Evolutionary conservation across 2,113 vertebrate genomes (phyloP), one percentile per base, ranked within the genome.

Genomic region (Tetraodon nigroviridis): DNA sequence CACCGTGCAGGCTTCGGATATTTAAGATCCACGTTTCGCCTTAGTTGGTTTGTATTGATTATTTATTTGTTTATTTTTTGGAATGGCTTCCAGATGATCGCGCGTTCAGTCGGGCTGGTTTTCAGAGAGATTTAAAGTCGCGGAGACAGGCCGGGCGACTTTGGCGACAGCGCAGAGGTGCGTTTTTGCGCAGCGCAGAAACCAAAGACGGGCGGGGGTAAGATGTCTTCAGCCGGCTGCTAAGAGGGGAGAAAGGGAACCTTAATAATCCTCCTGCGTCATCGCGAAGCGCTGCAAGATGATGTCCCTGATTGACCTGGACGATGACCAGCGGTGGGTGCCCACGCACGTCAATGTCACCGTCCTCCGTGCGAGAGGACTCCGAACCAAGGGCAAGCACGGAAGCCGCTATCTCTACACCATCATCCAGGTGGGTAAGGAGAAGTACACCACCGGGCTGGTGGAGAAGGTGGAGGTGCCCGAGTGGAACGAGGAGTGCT

Each of bases 301-400:
- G 84, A 87, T 86, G 83, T 85, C 83, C 51, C 69, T 82, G 32
- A 84, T 88, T 60, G 82, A 85, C 20, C 83, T 85, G 75, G 88
- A 92, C 63, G 90, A 92, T n/a, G 90, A 93, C 10, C 89, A 92
- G 85, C 84, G 92, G 57, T 97, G 94, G 95, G 85, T 94, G 40
- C 95, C 95, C 68, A 97, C 94, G 40, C 94, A 96, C 67, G 94
- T 97, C 60, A 95, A 97, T 86, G 93, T 97, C 83, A 94, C 92
- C 17, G 93, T 96, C 41, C 88, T 94, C 55, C 89, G 91, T 69
- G 95, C 93, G 50, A 90, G 91, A 40, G 93, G 92, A 57, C 85
- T 98, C 85, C 92, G 95, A 37, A 91, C 92, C 82, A 96, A 94
- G 85, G 90, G 92, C 80, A 93, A 95, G 83, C 92, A 93, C 18